Base-by-base conservation (phyloP, 2,113 vertebrate species). In the Trematomus loennbergii region DNA sequence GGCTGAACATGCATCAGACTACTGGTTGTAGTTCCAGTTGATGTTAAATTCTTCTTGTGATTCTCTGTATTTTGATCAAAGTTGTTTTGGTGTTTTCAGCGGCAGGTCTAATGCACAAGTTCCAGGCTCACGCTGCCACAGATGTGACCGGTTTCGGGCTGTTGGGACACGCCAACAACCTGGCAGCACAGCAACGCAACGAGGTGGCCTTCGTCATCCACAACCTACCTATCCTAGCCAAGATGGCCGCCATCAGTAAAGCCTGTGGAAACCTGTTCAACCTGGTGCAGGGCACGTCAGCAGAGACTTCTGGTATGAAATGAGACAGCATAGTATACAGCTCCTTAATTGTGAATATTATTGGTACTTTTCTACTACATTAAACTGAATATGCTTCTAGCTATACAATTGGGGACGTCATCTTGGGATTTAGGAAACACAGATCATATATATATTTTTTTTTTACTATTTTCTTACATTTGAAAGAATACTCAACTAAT, bases 61-160 rank as follows among this genome's bases (percentile, higher is more conserved):
- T 3, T 33, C 15, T n/a, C 2, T 48, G 0, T 25, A 3, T 25
- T 16, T 11, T 49, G 22, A 15, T 48, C 9, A 16, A 69, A 17
- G n/a, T 46, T 54, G 11, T 18, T 45, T 52, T 20, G 2, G 0
- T 40, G 9, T 67, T 36, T 49, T 8, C 85, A 97, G 96, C 96
- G 55, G 96, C 96, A 0, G 91, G 94, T 1, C 90, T 97, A 40
- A 97, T 97, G 96, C 96, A 97, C 93, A 96, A 95, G 3, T 98
- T 97, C 92, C 97, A 97, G 49, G 97, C 97, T 7, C 97, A 98
- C 1, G 97, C 97, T 0, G 97, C 97, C 17, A 98, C 97, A 0
- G 97, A 98, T 46, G 96, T 98, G 88, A 98, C 97, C 0, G 97
- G 97, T n/a, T 98, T 97, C 33, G 97, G 97, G 20, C 94, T 98